Base-by-base conservation (phyloP, 2,888 invertebrate genomes). In the Drosophila diplacantha region DNA sequence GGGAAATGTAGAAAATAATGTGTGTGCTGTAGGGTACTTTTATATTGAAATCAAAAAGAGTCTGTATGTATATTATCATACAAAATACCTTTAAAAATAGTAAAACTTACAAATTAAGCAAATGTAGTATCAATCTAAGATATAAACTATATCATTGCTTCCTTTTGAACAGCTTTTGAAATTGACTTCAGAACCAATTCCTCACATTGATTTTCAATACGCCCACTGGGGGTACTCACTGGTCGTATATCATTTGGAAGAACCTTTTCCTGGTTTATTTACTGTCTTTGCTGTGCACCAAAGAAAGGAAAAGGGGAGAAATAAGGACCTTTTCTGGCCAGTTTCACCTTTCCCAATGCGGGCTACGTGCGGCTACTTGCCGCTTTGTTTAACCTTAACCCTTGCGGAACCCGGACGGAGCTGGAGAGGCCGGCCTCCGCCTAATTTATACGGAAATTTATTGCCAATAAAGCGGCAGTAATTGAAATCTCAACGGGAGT, bases 361-460 rank as follows among this genome's bases (percentile, higher is more conserved):
- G 35, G 20, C 39, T 57, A 57, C 60, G 60, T 61, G 60, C 52
- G 63, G 39, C 60, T 35, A 51, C 37, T 62, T 63, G 63, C 34
- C 60, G 64, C 65, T 29, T 43, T 60, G 65, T 44, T 53, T 62
- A 62, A 62, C 55, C 66, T 52, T 62, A 62, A 62, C 66, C 66
- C 66, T 63, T 63, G 38, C 66, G 46, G 44, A 38, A 32, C 51
- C 37, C 20, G 24, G 32, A 34, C 16, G 46, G 29, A 11, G 37
- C 12, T 38, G 18, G 38, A 11, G 24, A 22, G 26, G 16, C 12
- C 11, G 35, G 31, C 39, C 16, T 69, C 83, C 64, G 83, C 69
- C 84, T 83, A 84, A 80, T 80, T 84, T 82, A 74, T 84, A 77
- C 73, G 81, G 73, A 84, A 84, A 82, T 81, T 84, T 83, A 84